Evolutionary conservation across 2,888 invertebrate species (phyloP), one percentile per base, ranked within the genome.

Genomic region (Bombyx huttoni): DNA sequence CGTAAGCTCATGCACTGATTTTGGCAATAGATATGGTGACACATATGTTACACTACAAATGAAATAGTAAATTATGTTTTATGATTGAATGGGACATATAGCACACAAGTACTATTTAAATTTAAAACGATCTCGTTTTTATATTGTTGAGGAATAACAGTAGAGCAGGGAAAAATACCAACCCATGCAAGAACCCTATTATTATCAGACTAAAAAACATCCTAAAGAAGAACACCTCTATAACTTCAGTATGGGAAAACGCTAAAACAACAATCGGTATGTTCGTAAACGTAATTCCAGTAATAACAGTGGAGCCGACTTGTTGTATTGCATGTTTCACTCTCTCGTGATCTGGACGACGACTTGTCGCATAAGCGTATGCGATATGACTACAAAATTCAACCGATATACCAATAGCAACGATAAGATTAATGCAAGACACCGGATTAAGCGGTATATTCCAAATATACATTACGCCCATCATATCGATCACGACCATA

Each of bases 331-430:
- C 93, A 56, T 95, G 92, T 46, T 89, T 85, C 0, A 96, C 93
- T 63, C 93, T 90, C 51, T 91, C 91, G 3, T 92, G 76, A 7
- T 72, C 70, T 3, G 75, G 75, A 13, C 78, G 71, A 0, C 61
- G 51, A 33, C 84, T 84, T 5, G 78, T 83, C 13, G 89, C 84
- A 59, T 83, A 91, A 0, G 91, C 91, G 61, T 95, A 93, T 0
- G 96, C 94, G 47, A 97, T 94, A 68, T 99, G 98, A 52, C 96
- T 95, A 68, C 96, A 96, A 76, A 98, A 99, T 81, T 99, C 98
- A 0, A 99, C 98, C 1, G 95, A 93, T 64, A 99, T 98, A 61
- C 98, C 98, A 47, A 96, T 93, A 52, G 96, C 92, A 90, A 98
- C 96, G 47, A 99, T 97, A 57, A 99, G 90, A 87, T 99, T 99